Evolutionary conservation across 2,113 vertebrate species (phyloP).

Genomic region (Dipodomys merriami): DNA sequence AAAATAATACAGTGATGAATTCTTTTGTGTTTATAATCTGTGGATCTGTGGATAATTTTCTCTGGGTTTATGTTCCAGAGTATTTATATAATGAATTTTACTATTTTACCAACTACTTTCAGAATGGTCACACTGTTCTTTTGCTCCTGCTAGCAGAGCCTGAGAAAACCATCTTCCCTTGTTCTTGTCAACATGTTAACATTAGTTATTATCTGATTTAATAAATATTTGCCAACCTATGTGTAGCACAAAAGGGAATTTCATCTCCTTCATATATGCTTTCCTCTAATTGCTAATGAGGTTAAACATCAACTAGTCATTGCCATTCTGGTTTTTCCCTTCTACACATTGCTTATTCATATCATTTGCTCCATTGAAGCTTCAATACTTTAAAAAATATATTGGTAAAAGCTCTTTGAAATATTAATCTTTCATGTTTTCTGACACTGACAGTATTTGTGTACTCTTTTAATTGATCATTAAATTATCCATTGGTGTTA

Average conservation of each 20-base stretch:
- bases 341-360: not conserved
- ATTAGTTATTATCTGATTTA: not conserved
- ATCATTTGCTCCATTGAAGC: not conserved
- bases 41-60: not conserved
- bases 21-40: not conserved
- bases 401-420: not conserved
- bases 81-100: conserved; percentile 28
- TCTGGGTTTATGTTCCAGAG: not conserved
- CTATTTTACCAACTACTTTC: not conserved
- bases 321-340: not conserved
- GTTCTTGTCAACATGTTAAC: not conserved
- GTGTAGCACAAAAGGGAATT: not conserved
- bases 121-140: not conserved
- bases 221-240: not conserved
- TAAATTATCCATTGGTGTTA: not conserved
- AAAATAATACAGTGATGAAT: conserved; percentile 12
- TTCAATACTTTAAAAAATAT: not conserved
- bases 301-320: not conserved
- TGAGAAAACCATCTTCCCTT: not conserved
- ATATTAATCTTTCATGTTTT: conserved; percentile 2
- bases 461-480: not conserved
- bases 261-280: not conserved
- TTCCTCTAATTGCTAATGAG: conserved; percentile 48
- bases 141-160: not conserved
- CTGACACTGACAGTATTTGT: conserved; percentile 12